Percentiles rank a stretch among this genome's conserved stretches.
phyloP scores from a whole-genome alignment of 2,797 vertebrate species.

The Diplodus puntazzo region DNA sequence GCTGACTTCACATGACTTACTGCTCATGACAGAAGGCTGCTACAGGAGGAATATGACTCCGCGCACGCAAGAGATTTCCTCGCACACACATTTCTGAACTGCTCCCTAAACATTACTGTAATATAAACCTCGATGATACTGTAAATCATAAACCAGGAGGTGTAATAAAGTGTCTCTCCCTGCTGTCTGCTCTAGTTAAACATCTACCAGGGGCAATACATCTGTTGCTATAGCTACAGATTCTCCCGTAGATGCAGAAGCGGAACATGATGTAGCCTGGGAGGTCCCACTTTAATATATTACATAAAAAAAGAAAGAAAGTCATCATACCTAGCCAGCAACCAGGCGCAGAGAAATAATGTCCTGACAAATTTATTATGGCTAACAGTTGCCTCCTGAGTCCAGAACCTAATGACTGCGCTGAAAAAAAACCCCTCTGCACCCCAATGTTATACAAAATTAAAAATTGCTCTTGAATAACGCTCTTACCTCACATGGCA shows the following conservation, averaged over 20 bases:
- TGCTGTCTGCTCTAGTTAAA: conserved; percentile 82
- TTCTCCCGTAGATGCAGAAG: conserved; percentile 68
- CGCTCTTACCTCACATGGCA: conserved; percentile 15
- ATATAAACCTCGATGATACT: conserved; percentile 69
- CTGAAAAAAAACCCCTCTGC: conserved; percentile 19
- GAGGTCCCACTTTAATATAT: conserved; percentile 81
- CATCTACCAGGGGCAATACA: conserved; percentile 78
- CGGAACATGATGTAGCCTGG: conserved; percentile 68
- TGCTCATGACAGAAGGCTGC: conserved; percentile 35
- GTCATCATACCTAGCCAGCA: conserved; percentile 58
- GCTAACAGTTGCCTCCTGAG: conserved; percentile 53
- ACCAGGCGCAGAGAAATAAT: conserved; percentile 56
- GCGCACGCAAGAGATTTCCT: conserved; percentile 48
- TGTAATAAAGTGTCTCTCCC: conserved; percentile 80
- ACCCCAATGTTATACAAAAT: conserved; percentile 34
- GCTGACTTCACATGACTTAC: conserved; percentile 32
- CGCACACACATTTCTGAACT: conserved; percentile 55
- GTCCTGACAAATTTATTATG: conserved; percentile 63
- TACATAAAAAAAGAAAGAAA: conserved; percentile 59
- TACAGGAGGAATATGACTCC: conserved; percentile 39
- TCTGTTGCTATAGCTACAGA: conserved; percentile 80
- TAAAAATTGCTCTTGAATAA: conserved; percentile 35
- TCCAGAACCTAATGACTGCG: conserved; percentile 43
- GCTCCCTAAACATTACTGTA: conserved; percentile 65
- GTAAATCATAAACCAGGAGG: conserved; percentile 76